A percentile compares a stretch with the other conserved stretches of the same genome.
Evolutionary conservation across 1,140 invertebrate species (phyloP).

Genomic region (Gerris buenoi): DNA sequence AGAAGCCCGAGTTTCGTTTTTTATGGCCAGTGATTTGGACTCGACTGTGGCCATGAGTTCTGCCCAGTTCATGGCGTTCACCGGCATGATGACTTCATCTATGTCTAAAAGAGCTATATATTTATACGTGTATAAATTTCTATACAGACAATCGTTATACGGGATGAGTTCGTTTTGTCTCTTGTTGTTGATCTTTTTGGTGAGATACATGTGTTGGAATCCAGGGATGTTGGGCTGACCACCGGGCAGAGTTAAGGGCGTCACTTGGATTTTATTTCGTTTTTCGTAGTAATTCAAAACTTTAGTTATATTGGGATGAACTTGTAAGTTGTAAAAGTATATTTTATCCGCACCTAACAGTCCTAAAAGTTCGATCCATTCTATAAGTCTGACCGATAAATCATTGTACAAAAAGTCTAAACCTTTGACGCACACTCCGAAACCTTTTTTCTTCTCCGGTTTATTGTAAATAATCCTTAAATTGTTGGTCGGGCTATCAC

Average conservation of each 20-base stretch:
- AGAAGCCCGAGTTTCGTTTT: slow-evolving; percentile 59
- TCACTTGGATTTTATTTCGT: slow-evolving; percentile 61
- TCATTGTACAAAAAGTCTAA: slow-evolving; percentile 85
- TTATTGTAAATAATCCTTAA: slow-evolving; percentile 69
- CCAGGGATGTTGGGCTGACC: slow-evolving; percentile 78
- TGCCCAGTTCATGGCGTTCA: slow-evolving; percentile 57
- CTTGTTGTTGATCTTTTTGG: slow-evolving; percentile 79
- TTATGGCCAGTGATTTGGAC: slow-evolving; percentile 46
- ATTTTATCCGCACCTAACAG: slow-evolving; percentile 82
- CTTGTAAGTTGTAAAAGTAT: slow-evolving; percentile 77
- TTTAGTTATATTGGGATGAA: slow-evolving; percentile 81
- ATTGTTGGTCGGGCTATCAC: slow-evolving; percentile 73
- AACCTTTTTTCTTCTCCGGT: slow-evolving; percentile 46
- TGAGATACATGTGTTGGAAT: slow-evolving; percentile 75
- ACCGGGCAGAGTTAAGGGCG: slow-evolving; percentile 74
- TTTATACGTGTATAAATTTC: slow-evolving; percentile 77
- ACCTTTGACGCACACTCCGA: slow-evolving; percentile 89
- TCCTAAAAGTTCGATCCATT: slow-evolving; percentile 82
- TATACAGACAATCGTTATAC: slow-evolving; percentile 92
- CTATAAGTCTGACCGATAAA: slow-evolving; percentile 72
- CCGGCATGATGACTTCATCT: slow-evolving; percentile 88
- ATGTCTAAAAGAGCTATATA: slow-evolving; percentile 83
- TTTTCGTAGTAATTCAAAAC: slow-evolving; percentile 66
- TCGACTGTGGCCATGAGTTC: slow-evolving; percentile 59
- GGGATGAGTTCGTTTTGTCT: slow-evolving; percentile 89